Evolutionary conservation across 2,888 invertebrate genomes (phyloP).

Genomic region (Stenodera caucasica): DNA sequence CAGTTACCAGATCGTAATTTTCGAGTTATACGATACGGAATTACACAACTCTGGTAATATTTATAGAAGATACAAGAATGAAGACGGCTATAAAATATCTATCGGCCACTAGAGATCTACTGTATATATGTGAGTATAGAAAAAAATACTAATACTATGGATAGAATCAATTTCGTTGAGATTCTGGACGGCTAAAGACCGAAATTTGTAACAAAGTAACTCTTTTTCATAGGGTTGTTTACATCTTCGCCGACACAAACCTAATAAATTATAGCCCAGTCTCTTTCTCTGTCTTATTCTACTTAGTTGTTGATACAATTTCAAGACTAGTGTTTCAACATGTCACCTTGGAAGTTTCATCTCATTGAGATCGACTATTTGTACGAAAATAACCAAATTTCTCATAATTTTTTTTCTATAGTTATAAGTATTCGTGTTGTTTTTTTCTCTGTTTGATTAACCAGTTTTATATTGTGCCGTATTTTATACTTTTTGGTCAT

Average conservation of each 20-base stretch:
- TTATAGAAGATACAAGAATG: slow-evolving; percentile 16
- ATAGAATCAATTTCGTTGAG: neutral
- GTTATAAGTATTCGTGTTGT: slow-evolving; percentile 8
- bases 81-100: slow-evolving; percentile 26
- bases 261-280: slow-evolving; percentile 7
- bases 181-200: neutral
- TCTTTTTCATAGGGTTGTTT: slow-evolving; percentile 8
- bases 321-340: slow-evolving; percentile 10
- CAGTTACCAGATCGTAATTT: slow-evolving; percentile 53
- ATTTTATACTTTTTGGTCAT: slow-evolving; percentile 16
- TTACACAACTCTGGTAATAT: slow-evolving; percentile 29
- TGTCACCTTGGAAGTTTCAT: slow-evolving; percentile 19
- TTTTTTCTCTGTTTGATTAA: neutral
- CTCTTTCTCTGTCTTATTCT: neutral
- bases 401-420: slow-evolving; percentile 3
- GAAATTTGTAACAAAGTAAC: slow-evolving; percentile 3
- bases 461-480: neutral
- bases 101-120: slow-evolving; percentile 6
- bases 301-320: slow-evolving; percentile 9
- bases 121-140: no score
- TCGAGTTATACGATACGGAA: slow-evolving; percentile 45
- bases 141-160: no score
- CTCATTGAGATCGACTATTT: slow-evolving; percentile 3
- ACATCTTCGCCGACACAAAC: slow-evolving; percentile 5
- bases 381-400: no score